Evolutionary conservation across 2,888 invertebrate species (phyloP).

Genomic region (Brachyptera putata): DNA sequence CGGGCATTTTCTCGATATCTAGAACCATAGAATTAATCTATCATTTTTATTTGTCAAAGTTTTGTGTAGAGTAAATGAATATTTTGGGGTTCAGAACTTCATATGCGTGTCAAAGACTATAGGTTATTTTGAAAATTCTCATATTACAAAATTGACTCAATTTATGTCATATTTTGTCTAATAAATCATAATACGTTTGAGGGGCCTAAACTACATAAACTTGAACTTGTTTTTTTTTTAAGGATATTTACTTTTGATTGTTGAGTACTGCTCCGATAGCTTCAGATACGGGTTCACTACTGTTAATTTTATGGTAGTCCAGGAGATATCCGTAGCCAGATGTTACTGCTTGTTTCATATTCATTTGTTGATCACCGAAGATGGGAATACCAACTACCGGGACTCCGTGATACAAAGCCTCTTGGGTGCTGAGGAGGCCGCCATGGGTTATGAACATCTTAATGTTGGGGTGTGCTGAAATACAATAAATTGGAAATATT

Average conservation of each 20-base stretch:
- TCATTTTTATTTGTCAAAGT: no score
- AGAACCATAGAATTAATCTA: constrained; percentile 24
- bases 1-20: constrained; percentile 45
- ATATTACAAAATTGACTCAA: no score
- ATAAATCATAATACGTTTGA: no score
- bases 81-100: no score
- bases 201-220: no score
- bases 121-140: no score
- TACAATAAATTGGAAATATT: no score
- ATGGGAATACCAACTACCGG: constrained; percentile 52
- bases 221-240: not conserved
- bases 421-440: constrained; percentile 54
- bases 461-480: constrained; percentile 49
- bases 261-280: constrained; percentile 43
- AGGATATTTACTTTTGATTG: constrained; percentile 40
- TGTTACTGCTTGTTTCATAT: constrained; percentile 51
- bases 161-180: no score
- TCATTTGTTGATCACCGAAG: constrained; percentile 52
- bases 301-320: constrained; percentile 43
- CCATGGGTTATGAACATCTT: constrained; percentile 57
- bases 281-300: constrained; percentile 39
- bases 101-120: no score
- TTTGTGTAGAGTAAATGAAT: no score
- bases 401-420: constrained; percentile 49
- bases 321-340: constrained; percentile 49